Evolutionary conservation across 1,140 invertebrate genomes (phyloP), one percentile per base, ranked within the genome.

Genomic region (Apis mellifera): DNA sequence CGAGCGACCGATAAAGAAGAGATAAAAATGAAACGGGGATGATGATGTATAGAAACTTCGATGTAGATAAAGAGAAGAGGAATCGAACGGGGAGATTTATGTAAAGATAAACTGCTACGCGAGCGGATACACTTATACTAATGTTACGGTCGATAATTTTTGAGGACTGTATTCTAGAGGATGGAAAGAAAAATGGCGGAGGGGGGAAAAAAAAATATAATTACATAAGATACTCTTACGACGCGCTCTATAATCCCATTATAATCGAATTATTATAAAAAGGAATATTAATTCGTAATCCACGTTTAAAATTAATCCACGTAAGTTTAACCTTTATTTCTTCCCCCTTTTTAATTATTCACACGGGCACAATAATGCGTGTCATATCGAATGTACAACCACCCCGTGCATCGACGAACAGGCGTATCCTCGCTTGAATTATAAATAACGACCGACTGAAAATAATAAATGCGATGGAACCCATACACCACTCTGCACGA

Each of bases 361-460:
- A 71, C n/a, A 23, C 7, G 11, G 21, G 19, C 77, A 62, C 17
- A 17, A 32, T 13, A 71, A 26, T 60, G 23, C 68, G 68, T 52
- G 68, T 72, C 70, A 65, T 48, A 73, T 50, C 21, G 60, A 73
- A 80, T 65, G 60, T 64, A 73, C 55, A n/a, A 70, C 68, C 70
- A 64, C 19, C 59, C 70, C 5, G 60, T 52, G 15, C 60, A 73
- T 42, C 57, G 60, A 80, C 26, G 42, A 50, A 23, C 1, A 48
- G n/a, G 8, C 52, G 19, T 66, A 54, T 74, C 32, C 7, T 62
- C 23, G 21, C 17, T 57, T 66, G 71, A 66, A 74, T 74, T 57
- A 75, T 81, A 65, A 66, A 79, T 59, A 71, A 68, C 68, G 55
- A 21, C 48, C 8, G 57, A 64, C 68, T 62, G 71, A 81, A 74